Evolutionary conservation across 2,888 invertebrate species (phyloP).

Genomic region (Euplagia quadripunctaria): DNA sequence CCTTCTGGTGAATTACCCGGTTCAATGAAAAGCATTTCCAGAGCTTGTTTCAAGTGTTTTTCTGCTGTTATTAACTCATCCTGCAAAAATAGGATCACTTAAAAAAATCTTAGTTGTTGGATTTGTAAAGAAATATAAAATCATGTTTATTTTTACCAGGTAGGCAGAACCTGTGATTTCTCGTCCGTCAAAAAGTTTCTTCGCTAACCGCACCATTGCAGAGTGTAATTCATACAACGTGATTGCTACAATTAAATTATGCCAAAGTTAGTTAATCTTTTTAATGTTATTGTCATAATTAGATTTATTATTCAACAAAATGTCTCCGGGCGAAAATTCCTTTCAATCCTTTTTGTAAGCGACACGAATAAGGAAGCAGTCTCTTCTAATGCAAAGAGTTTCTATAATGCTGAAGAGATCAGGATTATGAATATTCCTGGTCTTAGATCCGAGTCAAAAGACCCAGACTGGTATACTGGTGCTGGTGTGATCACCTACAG

Average conservation of each 20-base stretch:
- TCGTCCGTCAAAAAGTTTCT: slow-evolving; percentile 88
- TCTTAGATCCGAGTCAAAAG: too few species aligned
- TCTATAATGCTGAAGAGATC: too few species aligned
- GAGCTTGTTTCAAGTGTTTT: slow-evolving; percentile 87
- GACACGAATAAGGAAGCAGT: too few species aligned
- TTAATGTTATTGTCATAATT: neutral
- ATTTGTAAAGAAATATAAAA: neutral
- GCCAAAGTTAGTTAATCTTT: neutral
- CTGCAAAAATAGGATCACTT: slow-evolving; percentile 57
- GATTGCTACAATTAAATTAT: slow-evolving; percentile 85
- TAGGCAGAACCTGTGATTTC: slow-evolving; percentile 87
- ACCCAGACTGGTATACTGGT: too few species aligned
- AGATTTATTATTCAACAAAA: too few species aligned
- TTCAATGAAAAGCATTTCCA: slow-evolving; percentile 91
- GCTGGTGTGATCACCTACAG: too few species aligned
- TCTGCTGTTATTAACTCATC: slow-evolving; percentile 87
- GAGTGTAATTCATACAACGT: slow-evolving; percentile 92
- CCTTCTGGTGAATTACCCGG: slow-evolving; percentile 92
- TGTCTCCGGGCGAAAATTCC: too few species aligned
- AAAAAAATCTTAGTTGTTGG: neutral
- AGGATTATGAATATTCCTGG: too few species aligned
- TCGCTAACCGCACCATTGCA: slow-evolving; percentile 89
- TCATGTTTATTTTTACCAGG: slow-evolving; percentile 66
- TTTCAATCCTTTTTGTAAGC: too few species aligned
- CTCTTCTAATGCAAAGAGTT: too few species aligned